A percentile compares a stretch with the other conserved stretches of the same genome.
Evolutionary conservation across 2,888 invertebrate genomes (phyloP).

Genomic region (Hanleya hanleyi): DNA sequence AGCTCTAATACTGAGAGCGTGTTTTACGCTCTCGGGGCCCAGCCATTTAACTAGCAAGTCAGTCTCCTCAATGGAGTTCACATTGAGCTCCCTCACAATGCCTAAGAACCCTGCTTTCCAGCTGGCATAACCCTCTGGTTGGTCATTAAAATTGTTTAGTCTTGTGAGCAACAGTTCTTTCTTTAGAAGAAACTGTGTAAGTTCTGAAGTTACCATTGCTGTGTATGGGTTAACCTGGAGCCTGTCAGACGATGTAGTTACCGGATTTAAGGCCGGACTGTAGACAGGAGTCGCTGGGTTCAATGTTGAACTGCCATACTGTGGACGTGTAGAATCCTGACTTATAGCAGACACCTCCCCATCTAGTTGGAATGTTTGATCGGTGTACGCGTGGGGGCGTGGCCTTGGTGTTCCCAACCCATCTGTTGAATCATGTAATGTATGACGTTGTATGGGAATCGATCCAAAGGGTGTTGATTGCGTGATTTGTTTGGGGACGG

Average conservation of each 20-base stretch:
- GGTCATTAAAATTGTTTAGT: constrained; percentile 28
- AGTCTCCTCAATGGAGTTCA: constrained; percentile 22
- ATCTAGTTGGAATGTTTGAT: too few relatives aligned
- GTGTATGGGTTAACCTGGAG: neutral
- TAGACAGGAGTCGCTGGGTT: neutral
- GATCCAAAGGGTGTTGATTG: too few relatives aligned
- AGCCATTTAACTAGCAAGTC: constrained; percentile 32
- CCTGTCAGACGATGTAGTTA: too few relatives aligned
- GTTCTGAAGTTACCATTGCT: neutral
- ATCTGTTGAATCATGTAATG: neutral
- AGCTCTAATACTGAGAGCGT: constrained; percentile 27
- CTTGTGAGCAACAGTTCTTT: constrained; percentile 26
- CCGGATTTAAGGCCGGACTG: too few relatives aligned
- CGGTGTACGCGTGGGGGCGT: neutral
- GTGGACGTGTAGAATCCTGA: too few relatives aligned
- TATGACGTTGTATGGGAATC: too few relatives aligned
- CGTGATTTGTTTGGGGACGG: too few relatives aligned
- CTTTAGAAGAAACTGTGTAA: constrained; percentile 22
- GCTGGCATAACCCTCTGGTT: constrained; percentile 20
- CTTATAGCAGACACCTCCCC: too few relatives aligned
- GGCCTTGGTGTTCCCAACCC: neutral
- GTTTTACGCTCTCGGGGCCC: constrained; percentile 12
- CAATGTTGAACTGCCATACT: neutral
- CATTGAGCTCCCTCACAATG: constrained; percentile 21
- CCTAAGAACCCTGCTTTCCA: constrained; percentile 31